These are phyloP conservation scores for Gopherus evgoodei DNA, from an alignment of 2,113 vertebrate genomes.

Conservation along the genomic window DNA sequence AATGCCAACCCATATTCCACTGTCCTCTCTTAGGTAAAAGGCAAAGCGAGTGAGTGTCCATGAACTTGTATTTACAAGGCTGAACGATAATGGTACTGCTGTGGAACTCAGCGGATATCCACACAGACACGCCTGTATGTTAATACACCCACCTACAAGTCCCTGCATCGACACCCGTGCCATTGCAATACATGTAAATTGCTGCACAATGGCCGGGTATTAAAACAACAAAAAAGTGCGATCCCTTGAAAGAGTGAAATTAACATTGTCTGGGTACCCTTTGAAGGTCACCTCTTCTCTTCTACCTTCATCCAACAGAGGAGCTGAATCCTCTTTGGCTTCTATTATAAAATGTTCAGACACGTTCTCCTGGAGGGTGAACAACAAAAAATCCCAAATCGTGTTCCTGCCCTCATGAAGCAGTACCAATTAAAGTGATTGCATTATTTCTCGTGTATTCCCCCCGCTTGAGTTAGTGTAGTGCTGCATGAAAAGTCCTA, in stretches of 20 bases:
- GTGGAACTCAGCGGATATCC: too few species aligned
- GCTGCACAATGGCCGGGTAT: neutral
- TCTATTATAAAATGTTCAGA: neutral
- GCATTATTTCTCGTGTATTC: fast-evolving
- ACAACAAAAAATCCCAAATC: neutral
- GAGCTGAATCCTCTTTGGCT: neutral
- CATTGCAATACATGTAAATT: neutral
- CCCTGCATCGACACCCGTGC: neutral
- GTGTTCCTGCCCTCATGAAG: neutral
- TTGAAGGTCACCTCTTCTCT: neutral
- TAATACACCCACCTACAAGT: neutral
- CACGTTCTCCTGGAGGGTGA: neutral
- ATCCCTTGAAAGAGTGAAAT: neutral
- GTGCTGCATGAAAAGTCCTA: neutral
- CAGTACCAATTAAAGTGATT: fast-evolving
- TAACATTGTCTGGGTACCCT: neutral
- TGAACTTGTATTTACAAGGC: neutral
- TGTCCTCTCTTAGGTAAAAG: neutral
- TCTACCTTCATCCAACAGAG: neutral
- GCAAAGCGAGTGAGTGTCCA: neutral
- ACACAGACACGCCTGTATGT: neutral
- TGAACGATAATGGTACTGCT: too few species aligned
- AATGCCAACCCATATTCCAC: too few species aligned
- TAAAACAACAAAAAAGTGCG: neutral
- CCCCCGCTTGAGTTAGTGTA: neutral